phyloP scores from a whole-genome alignment of 2,888 invertebrate species.

The Beris chalybata region DNA sequence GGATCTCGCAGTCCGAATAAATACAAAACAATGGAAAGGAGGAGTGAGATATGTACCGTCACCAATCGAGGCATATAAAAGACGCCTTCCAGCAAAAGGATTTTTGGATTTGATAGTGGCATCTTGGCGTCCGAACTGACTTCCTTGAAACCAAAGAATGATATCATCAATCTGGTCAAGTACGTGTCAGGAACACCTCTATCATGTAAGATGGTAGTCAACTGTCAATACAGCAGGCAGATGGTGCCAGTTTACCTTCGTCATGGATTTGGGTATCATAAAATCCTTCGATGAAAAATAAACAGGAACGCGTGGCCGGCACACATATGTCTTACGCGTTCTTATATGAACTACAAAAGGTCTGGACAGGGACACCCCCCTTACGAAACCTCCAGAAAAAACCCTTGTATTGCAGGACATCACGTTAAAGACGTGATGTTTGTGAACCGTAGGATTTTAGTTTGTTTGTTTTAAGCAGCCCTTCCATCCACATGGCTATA shows the following conservation, averaged over 20 bases:
- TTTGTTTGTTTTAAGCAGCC: no score
- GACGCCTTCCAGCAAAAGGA: not conserved
- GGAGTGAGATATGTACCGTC: not conserved
- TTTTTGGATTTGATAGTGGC: not conserved
- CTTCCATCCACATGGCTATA: no score
- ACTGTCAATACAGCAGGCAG: slow-evolving; percentile 7
- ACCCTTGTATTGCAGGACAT: no score
- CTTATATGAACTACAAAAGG: no score
- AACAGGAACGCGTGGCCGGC: no score
- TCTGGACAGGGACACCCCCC: no score
- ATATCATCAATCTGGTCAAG: slow-evolving; percentile 3
- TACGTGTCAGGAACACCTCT: slow-evolving; percentile 8
- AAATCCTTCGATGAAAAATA: no score
- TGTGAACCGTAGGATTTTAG: no score
- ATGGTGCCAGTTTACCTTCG: not conserved
- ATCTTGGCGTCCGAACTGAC: not conserved
- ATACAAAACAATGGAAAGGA: not conserved
- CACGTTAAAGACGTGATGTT: no score
- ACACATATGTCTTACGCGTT: no score
- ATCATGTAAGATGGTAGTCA: slow-evolving; percentile 8
- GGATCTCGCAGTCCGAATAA: not conserved
- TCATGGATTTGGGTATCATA: slow-evolving; percentile 2
- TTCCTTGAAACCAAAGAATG: not conserved
- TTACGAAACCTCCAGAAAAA: no score
- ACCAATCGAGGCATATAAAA: not conserved